Conservation (phyloP, 2,888 invertebrate genomes). For the Cryptosula pallasiana region DNA sequence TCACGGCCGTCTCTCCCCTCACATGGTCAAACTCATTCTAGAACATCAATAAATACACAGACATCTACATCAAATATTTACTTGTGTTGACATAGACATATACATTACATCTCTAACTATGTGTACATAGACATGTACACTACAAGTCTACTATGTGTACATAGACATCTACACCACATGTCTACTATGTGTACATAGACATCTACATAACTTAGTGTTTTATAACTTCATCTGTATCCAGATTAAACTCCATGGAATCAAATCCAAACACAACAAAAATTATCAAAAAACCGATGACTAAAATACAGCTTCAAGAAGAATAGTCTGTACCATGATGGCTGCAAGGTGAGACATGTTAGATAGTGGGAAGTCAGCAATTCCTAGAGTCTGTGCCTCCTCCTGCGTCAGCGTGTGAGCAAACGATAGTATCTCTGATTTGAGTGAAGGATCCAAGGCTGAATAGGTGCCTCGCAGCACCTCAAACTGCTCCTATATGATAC, state of each 20-base stretch:
- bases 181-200: too few species aligned
- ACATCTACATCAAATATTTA: too few species aligned
- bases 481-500: slow-evolving; percentile 21
- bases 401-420: slow-evolving; percentile 74
- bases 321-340: slow-evolving; percentile 64
- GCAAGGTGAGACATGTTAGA: slow-evolving; percentile 69
- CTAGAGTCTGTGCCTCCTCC: slow-evolving; percentile 66
- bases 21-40: slow-evolving; percentile 69
- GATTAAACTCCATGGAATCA: too few species aligned
- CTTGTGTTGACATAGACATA: too few species aligned
- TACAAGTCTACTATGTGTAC: too few species aligned
- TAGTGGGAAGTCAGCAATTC: slow-evolving; percentile 83
- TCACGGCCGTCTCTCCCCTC: slow-evolving; percentile 65
- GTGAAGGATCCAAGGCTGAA: slow-evolving; percentile 33
- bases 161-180: too few species aligned
- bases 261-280: too few species aligned
- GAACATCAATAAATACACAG: slow-evolving; percentile 30
- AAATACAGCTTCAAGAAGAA: too few species aligned
- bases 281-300: too few species aligned
- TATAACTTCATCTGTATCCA: background rate
- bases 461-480: slow-evolving; percentile 12
- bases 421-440: slow-evolving; percentile 65
- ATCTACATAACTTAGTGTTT: background rate
- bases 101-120: too few species aligned
- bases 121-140: too few species aligned